Percentiles rank a stretch among this genome's conserved stretches.
These are phyloP conservation scores for Actinia equina DNA, from an alignment of 64 coral and sea anemone species.

Conservation along the genomic window DNA sequence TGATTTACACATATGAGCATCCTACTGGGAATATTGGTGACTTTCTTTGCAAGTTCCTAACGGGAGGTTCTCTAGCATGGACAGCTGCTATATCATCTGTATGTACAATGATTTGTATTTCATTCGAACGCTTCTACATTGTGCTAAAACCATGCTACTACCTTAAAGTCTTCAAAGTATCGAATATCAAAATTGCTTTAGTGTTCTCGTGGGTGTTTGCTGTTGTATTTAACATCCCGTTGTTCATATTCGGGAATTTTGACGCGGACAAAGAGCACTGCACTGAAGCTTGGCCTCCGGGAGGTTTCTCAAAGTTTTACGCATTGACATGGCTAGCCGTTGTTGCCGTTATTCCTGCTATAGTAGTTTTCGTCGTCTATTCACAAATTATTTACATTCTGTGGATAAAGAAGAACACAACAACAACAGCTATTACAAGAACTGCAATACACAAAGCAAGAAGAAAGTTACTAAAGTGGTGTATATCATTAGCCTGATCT, in stretches of 20 bases:
- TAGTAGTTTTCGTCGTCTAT: constrained; percentile 4
- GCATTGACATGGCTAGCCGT: background rate
- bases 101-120: constrained; percentile 31
- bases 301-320: background rate
- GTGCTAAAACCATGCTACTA: constrained; percentile 19
- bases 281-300: background rate
- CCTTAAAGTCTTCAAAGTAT: constrained; percentile 14
- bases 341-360: background rate
- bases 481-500: constrained; percentile 22
- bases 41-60: constrained; percentile 27
- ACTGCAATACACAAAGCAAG: constrained; percentile 15
- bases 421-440: background rate
- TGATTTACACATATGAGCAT: background rate
- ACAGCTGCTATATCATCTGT: constrained; percentile 30
- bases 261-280: background rate
- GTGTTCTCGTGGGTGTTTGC: constrained; percentile 17
- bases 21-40: constrained; percentile 12
- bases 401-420: constrained; percentile 8
- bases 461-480: constrained; percentile 20
- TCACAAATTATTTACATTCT: constrained; percentile 27
- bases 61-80: constrained; percentile 25
- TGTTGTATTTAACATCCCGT: constrained; percentile 6
- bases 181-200: constrained; percentile 7
- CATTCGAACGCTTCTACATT: constrained; percentile 34
- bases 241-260: constrained; percentile 2